Evolutionary conservation across 1,140 invertebrate species (phyloP).

Genomic region (Helicoverpa zea): DNA sequence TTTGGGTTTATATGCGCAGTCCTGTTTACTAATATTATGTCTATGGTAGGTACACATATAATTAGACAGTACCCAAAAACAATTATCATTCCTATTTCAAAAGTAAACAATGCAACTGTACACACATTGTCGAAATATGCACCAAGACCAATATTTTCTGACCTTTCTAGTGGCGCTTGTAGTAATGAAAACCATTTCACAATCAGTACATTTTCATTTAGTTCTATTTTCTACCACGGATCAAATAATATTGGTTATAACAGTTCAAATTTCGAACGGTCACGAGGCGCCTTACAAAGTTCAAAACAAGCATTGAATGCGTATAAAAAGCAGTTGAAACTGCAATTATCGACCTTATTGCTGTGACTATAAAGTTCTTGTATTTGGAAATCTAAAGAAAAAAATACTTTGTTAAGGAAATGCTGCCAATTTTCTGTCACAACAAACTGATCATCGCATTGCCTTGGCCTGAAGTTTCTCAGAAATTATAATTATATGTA

Average conservation of each 20-base stretch:
- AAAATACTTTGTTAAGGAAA: slow-evolving; percentile 29
- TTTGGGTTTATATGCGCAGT: too few species aligned
- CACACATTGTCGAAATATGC: not conserved
- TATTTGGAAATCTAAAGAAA: not conserved
- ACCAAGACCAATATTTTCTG: not conserved
- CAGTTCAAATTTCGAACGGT: not conserved
- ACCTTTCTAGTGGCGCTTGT: not conserved
- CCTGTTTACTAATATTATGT: too few species aligned
- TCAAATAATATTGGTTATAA: not conserved
- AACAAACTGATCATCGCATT: slow-evolving; percentile 24
- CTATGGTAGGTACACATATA: not conserved
- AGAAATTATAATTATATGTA: not conserved
- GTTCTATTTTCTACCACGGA: not conserved
- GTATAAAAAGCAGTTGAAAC: not conserved
- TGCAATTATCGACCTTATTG: not conserved
- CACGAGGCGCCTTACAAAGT: slow-evolving; percentile 21
- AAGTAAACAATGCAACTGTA: not conserved
- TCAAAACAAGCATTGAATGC: not conserved
- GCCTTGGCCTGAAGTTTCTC: slow-evolving; percentile 4
- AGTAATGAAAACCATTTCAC: not conserved
- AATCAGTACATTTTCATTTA: not conserved
- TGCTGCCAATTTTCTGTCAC: slow-evolving; percentile 43
- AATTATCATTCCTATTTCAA: not conserved
- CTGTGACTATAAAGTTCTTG: not conserved
- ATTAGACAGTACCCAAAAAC: not conserved